Evolutionary conservation across 2,888 invertebrate genomes (phyloP).

Genomic region (Conchocele bisecta): DNA sequence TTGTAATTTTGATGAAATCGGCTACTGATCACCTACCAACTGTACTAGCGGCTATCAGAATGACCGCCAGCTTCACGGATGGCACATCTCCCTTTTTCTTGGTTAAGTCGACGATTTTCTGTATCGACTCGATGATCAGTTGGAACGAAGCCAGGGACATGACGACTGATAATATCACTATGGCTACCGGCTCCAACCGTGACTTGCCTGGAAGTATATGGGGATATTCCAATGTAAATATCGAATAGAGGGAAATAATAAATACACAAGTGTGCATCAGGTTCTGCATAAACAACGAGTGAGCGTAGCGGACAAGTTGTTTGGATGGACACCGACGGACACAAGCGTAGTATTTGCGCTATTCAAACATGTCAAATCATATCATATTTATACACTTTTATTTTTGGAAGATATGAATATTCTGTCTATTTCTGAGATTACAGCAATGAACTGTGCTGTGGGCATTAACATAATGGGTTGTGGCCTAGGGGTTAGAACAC

Average conservation of each 20-base stretch:
- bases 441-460: too few relatives aligned
- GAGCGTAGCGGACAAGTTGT: too few relatives aligned
- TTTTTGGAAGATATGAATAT: too few relatives aligned
- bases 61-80: constrained; percentile 68
- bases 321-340: too few relatives aligned
- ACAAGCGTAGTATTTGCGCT: too few relatives aligned
- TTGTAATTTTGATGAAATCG: not conserved
- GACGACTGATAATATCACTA: constrained; percentile 83
- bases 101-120: constrained; percentile 76
- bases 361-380: too few relatives aligned
- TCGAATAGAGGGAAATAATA: not conserved
- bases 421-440: too few relatives aligned
- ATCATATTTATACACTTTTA: too few relatives aligned
- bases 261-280: too few relatives aligned
- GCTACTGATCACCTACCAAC: constrained; percentile 65
- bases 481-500: too few relatives aligned
- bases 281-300: too few relatives aligned
- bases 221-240: not conserved
- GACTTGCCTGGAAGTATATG: constrained; percentile 77
- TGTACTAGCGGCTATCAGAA: constrained; percentile 74
- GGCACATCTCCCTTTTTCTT: constrained; percentile 58
- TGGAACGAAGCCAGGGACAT: constrained; percentile 83
- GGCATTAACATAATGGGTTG: too few relatives aligned
- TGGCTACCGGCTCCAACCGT: constrained; percentile 82
- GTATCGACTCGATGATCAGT: constrained; percentile 81